Evolutionary conservation across 2,113 vertebrate species (phyloP), one percentile per base, ranked within the genome.

Genomic region (Salminus brasiliensis): DNA sequence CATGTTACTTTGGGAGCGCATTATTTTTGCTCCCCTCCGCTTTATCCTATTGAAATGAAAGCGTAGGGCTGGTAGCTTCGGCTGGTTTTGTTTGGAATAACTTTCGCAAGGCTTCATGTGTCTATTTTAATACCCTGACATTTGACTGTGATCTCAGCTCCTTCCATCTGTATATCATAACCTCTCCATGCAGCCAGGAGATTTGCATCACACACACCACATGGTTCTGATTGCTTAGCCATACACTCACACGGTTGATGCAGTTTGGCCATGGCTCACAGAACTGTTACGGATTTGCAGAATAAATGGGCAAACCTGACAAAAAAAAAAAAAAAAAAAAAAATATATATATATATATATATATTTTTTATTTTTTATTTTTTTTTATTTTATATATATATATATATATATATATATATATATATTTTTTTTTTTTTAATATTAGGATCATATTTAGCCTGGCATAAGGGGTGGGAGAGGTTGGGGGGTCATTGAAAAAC

Each of bases 101-200:
- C 55, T 27, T 67, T 55, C 62, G 39, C 7, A 47, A 53, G 60
- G 63, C 45, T 65, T 39, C n/a, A 25, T 53, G 62, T 76, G 74
- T 76, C 74, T 18, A 65, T 76, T 76, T 66, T 36, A 76, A 76
- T 76, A 47, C 29, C 27, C 74, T 76, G 65, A 69, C 76, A 41
- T 55, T 59, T 29, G 52, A 55, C 55, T 55, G 34, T 57, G 66
- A 78, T 59, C 52, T 41, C 47, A 52, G 74, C 62, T 36, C 25
- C 62, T 57, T 55, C 74, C 74, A 77, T 55, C 74, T 68, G 62
- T 29, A 55, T 25, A 67, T 41, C 63, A 68, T 66, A 77, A 68
- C 23, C 47, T 55, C 63, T 18, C 23, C 34, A 13, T 4, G 47
- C 62, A 52, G 74, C 32, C 62, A n/a, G 39, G 25, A 43, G 65